Conservation (phyloP, 2,113 vertebrate species). For the Lanius ludovicianus region DNA sequence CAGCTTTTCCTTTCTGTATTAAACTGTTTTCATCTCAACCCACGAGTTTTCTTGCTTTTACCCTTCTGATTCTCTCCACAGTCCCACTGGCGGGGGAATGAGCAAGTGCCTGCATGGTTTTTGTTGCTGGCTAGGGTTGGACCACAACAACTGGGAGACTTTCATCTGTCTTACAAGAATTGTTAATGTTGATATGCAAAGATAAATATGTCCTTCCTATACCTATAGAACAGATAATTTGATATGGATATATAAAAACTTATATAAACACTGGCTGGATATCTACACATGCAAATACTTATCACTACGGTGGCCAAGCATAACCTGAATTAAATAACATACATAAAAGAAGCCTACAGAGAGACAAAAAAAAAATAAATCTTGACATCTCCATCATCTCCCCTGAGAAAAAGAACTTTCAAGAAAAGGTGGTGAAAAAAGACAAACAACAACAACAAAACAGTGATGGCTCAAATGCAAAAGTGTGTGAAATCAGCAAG, state of each 20-base stretch:
- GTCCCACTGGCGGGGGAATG: no score
- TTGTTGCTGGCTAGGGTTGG: background rate
- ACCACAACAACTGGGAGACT: background rate
- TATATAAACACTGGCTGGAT: background rate
- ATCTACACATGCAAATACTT: accelerated
- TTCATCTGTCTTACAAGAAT: background rate
- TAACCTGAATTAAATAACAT: background rate
- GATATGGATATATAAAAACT: background rate
- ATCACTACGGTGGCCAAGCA: background rate
- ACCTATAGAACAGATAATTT: background rate
- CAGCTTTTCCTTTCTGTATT: background rate
- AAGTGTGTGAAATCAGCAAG: background rate
- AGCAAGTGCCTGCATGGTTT: background rate
- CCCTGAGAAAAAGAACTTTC: background rate
- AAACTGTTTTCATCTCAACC: background rate
- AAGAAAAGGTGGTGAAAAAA: background rate
- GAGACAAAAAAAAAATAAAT: background rate
- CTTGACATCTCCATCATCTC: background rate
- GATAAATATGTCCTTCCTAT: background rate
- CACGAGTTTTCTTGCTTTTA: background rate
- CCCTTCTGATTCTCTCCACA: background rate
- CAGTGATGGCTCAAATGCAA: background rate
- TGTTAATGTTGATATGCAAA: background rate
- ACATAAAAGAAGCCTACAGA: background rate
- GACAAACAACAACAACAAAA: accelerated